phyloP scores from a whole-genome alignment of 1,140 invertebrate species.

The Lepidurus packardi region DNA sequence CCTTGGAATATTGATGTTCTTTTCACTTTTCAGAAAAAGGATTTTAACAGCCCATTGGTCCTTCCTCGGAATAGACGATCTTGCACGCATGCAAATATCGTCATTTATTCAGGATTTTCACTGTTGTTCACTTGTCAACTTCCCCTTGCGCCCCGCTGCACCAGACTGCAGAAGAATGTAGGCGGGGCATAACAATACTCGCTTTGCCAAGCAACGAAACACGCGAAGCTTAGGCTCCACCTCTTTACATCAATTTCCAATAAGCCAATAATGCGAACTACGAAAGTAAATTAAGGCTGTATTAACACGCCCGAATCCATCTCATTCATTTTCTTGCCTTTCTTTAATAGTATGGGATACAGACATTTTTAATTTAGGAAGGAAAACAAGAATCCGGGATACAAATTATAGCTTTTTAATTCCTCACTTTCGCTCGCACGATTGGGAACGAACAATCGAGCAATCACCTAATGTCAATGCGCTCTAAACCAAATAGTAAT shows the following conservation, averaged over 20 bases:
- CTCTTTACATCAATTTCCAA: not conserved
- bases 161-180: constrained; percentile 17
- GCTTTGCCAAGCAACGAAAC: constrained; percentile 1
- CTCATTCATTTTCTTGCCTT: not conserved
- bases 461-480: not conserved
- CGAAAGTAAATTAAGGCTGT: constrained; percentile 13
- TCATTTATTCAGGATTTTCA: constrained; percentile 1
- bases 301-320: not conserved
- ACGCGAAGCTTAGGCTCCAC: not conserved
- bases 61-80: not conserved
- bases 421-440: not conserved
- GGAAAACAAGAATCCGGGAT: not conserved
- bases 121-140: constrained; percentile 13
- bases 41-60: constrained; percentile 1
- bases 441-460: not conserved
- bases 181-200: constrained; percentile 3
- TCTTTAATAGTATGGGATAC: not conserved
- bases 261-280: not conserved
- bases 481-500: not conserved
- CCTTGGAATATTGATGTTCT: not conserved
- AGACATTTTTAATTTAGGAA: not conserved
- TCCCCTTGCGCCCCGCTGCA: constrained; percentile 20
- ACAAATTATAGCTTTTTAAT: not conserved
- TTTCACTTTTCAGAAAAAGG: not conserved
- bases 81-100: not conserved